phyloP scores from a whole-genome alignment of 2,888 invertebrate species.

The Rhagonycha fulva region DNA sequence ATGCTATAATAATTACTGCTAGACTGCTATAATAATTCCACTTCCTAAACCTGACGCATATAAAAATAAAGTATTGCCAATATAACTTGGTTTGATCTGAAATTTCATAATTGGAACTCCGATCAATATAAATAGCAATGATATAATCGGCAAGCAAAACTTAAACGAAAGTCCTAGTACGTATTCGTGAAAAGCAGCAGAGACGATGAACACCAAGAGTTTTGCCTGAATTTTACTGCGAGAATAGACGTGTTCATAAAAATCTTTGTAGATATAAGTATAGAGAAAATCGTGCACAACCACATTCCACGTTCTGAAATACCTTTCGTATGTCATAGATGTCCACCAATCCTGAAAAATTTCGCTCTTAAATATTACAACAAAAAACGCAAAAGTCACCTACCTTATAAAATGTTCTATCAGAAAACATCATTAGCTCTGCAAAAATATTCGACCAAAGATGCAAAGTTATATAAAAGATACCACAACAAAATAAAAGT shows the following conservation, averaged over 20 bases:
- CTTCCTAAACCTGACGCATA: conserved; percentile 76
- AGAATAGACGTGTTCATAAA: conserved; percentile 54
- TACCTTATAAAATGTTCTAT: conserved; percentile 80
- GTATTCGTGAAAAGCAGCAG: conserved; percentile 88
- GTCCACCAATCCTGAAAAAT: conserved; percentile 90
- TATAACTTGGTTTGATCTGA: conserved; percentile 53
- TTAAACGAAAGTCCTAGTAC: conserved; percentile 77
- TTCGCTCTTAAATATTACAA: not conserved
- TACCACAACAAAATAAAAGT: conserved; percentile 55
- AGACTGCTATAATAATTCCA: conserved; percentile 73
- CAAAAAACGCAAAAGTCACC: not conserved
- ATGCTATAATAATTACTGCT: too few species aligned
- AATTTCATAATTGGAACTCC: conserved; percentile 66
- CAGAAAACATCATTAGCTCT: conserved; percentile 85
- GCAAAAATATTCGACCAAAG: conserved; percentile 91
- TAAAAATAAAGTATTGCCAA: conserved; percentile 87
- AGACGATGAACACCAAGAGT: conserved; percentile 73
- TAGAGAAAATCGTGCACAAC: conserved; percentile 95
- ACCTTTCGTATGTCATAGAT: conserved; percentile 76
- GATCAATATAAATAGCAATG: conserved; percentile 74
- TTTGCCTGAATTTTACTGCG: conserved; percentile 60
- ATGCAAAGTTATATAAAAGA: conserved; percentile 85
- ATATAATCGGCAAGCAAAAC: conserved; percentile 86
- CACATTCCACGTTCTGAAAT: conserved; percentile 92
- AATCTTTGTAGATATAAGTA: conserved; percentile 83